Evolutionary conservation across 2,888 invertebrate species (phyloP).

Genomic region (Trypoxylon attenuatum): DNA sequence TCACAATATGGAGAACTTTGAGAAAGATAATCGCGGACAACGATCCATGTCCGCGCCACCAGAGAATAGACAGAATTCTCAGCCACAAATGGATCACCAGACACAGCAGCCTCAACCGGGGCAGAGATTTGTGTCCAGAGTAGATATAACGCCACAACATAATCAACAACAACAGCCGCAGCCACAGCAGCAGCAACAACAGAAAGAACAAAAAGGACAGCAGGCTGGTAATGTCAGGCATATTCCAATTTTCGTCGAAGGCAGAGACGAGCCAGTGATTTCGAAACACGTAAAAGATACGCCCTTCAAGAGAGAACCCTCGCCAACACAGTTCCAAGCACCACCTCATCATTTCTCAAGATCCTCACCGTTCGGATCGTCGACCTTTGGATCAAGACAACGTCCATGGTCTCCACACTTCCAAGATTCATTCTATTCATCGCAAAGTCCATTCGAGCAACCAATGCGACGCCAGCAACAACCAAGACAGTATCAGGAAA

Average conservation of each 20-base stretch:
- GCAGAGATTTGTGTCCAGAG: conserved; percentile 66
- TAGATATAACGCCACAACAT: conserved; percentile 70
- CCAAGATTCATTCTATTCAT: conserved; percentile 74
- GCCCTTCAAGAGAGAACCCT: conserved; percentile 31
- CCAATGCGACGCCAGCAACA: conserved; percentile 57
- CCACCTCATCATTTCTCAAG: conserved; percentile 62
- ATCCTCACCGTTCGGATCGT: conserved; percentile 74
- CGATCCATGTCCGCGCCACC: conserved; percentile 90
- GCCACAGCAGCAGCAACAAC: conserved; percentile 42
- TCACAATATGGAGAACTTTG: conserved; percentile 77
- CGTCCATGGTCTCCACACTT: conserved; percentile 75
- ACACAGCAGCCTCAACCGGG: conserved; percentile 54
- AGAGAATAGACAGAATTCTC: conserved; percentile 73
- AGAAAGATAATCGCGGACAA: conserved; percentile 78
- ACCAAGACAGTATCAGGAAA: conserved; percentile 39
- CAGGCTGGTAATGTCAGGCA: conserved; percentile 81
- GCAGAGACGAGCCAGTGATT: conserved; percentile 86
- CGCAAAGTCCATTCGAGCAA: conserved; percentile 73
- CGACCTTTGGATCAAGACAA: conserved; percentile 67
- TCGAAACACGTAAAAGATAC: conserved; percentile 78
- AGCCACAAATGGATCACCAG: conserved; percentile 63
- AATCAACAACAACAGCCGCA: conserved; percentile 53
- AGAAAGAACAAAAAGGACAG: conserved; percentile 50
- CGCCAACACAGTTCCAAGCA: conserved; percentile 45
- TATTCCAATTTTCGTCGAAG: conserved; percentile 93